Conservation (phyloP, 2,888 invertebrate genomes). For the Xestia sexstrigata region DNA sequence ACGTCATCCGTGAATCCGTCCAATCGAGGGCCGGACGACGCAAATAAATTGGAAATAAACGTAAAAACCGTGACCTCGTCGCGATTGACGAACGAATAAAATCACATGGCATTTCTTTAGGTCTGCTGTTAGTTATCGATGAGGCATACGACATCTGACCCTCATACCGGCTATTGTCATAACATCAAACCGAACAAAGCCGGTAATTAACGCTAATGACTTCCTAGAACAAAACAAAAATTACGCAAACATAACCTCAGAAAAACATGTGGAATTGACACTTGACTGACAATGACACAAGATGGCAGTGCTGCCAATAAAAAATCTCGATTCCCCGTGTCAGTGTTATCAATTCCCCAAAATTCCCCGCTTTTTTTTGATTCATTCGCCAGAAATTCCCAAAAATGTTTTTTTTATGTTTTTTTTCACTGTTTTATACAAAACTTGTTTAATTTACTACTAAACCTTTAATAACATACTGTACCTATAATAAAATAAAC, state of each 20-base stretch:
- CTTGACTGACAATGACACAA: conserved; percentile 32
- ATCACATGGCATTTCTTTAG: conserved; percentile 65
- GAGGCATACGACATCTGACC: conserved; percentile 82
- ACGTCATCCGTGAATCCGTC: conserved; percentile 57
- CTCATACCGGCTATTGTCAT: conserved; percentile 71
- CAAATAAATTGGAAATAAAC: conserved; percentile 65
- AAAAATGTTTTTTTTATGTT: too few relatives aligned
- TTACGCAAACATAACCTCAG: conserved; percentile 75
- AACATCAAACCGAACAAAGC: conserved; percentile 68
- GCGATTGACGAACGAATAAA: conserved; percentile 45
- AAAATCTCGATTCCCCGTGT: too few relatives aligned
- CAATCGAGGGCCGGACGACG: conserved; percentile 57
- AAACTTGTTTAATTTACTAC: too few relatives aligned
- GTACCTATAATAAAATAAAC: too few relatives aligned
- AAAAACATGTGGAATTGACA: conserved; percentile 49
- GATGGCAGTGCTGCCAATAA: too few relatives aligned
- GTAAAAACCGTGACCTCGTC: conserved; percentile 69
- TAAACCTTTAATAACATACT: too few relatives aligned
- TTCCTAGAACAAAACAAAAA: conserved; percentile 51
- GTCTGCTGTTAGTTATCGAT: conserved; percentile 74
- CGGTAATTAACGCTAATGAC: conserved; percentile 52
- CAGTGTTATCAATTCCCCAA: too few relatives aligned
- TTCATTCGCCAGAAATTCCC: too few relatives aligned
- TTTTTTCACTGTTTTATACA: too few relatives aligned
- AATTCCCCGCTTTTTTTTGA: too few relatives aligned